phyloP scores from a whole-genome alignment of 2,113 vertebrate genomes.

The Alexandromys fortis region DNA sequence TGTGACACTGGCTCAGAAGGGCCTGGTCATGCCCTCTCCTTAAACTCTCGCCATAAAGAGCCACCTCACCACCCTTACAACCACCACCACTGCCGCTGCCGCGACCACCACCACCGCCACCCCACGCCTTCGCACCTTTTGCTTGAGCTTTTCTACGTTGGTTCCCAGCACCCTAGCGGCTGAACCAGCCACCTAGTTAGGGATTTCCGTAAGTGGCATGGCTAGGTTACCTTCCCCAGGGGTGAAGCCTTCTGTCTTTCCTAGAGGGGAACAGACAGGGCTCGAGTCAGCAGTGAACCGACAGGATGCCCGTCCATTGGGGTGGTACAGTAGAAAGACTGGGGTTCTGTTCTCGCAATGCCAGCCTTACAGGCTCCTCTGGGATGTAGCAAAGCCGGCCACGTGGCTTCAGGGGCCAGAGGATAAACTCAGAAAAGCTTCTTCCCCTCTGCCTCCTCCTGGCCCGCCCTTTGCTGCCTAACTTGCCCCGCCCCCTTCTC shows the following conservation, averaged over 20 bases:
- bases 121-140: background rate
- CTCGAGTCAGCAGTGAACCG: background rate
- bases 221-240: background rate
- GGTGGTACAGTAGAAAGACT: too few species aligned
- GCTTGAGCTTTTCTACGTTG: background rate
- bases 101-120: too few species aligned
- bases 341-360: background rate
- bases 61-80: background rate
- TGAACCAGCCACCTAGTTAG: background rate
- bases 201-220: background rate
- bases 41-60: background rate
- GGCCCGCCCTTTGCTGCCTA: background rate
- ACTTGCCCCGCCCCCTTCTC: background rate
- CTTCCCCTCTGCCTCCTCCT: background rate
- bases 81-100: too few species aligned
- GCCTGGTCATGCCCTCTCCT: too few species aligned
- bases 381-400: background rate
- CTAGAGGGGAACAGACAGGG: background rate
- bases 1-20: background rate
- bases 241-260: background rate
- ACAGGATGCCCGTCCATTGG: rapidly evolving
- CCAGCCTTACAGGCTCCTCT: background rate
- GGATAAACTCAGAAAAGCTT: background rate
- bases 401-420: background rate
- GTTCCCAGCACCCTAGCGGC: background rate